Base-by-base conservation (phyloP, 2,888 invertebrate species). In the Thymelicus sylvestris region DNA sequence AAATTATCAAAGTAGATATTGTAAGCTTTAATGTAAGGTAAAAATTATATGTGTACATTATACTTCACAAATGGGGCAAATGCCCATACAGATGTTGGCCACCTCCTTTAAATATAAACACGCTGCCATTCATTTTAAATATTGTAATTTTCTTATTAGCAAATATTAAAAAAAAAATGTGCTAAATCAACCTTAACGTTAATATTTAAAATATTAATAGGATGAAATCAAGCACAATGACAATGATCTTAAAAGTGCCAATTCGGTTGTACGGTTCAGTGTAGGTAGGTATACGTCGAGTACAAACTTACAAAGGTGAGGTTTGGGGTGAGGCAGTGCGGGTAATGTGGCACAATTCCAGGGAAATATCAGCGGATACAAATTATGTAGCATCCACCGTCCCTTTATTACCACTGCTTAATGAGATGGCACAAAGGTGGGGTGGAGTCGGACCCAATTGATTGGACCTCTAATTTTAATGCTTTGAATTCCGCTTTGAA, bases 281-380 rank as follows among this genome's bases (percentile, higher is more conserved):
- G 76, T 77, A n/a, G n/a, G 61, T 73, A 67, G 47, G 66, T 48
- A 60, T 67, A 19, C 19, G 48, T 66, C 47, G 67, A 67, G 74
- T 73, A 74, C 71, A n/a, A n/a, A n/a, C n/a, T n/a, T n/a, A n/a
- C n/a, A 71, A 74, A 55, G 55, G 55, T 55, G 74, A 72, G 69
- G 61, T 52, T 55, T 5, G 31, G 5, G 4, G 31, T 3, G 31
- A 31, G 31, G 31, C 74, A 74, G 77, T 75, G 75, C 72, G 72
- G 75, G 69, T 72, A 69, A 71, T 70, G 76, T 73, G 72, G 72
- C 73, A 75, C 75, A 76, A 78, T 78, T 79, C 77, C 75, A 74
- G 76, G 74, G 75, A 74, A 77, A 78, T 78, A 79, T 79, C 79
- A 79, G 77, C 77, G 79, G 79, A 76, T 78, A 78, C 79, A 79